Conservation (phyloP, 2,888 invertebrate genomes). For the Athripsodes cinereus region DNA sequence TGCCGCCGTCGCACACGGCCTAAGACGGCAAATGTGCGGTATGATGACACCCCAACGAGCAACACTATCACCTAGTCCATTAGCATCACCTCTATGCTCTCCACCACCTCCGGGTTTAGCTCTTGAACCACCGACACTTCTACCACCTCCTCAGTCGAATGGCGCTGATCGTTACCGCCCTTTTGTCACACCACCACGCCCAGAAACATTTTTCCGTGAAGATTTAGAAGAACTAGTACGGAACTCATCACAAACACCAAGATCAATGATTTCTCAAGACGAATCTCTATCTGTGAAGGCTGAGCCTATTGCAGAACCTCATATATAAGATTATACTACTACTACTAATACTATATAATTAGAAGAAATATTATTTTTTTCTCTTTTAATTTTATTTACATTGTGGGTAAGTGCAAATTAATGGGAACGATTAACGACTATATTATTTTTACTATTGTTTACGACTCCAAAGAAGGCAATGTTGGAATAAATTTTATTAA, state of each 20-base stretch:
- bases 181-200: constrained; percentile 51
- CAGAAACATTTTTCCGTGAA: constrained; percentile 60
- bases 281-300: constrained; percentile 58
- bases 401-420: too few species aligned
- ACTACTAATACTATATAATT: too few species aligned
- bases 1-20: constrained; percentile 78
- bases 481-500: too few species aligned
- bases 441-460: too few species aligned
- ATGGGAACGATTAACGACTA: too few species aligned
- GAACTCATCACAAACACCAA: constrained; percentile 35
- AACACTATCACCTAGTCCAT: constrained; percentile 53
- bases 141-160: constrained; percentile 48
- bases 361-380: too few species aligned
- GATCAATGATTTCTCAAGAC: constrained; percentile 40
- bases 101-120: constrained; percentile 60
- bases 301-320: constrained; percentile 61
- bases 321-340: constrained; percentile 13
- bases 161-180: constrained; percentile 47
- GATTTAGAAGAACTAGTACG: constrained; percentile 39
- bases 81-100: constrained; percentile 57
- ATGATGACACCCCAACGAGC: constrained; percentile 63
- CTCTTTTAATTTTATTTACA: too few species aligned
- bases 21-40: constrained; percentile 81
- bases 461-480: too few species aligned
- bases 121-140: constrained; percentile 46